phyloP scores from a whole-genome alignment of 2,888 invertebrate genomes.

The Caenorhabditis zanzibari region DNA sequence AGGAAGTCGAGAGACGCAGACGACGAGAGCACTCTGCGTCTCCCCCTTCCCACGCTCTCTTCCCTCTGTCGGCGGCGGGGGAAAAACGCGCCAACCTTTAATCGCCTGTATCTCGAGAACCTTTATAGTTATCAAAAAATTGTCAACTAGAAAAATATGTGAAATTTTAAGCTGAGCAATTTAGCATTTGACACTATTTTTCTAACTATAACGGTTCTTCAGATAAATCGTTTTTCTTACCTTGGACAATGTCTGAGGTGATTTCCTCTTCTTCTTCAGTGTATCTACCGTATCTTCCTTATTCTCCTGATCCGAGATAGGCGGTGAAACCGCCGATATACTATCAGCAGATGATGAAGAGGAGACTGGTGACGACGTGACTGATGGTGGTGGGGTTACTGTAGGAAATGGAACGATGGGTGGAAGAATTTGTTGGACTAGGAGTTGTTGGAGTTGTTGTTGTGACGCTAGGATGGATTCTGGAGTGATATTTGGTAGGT shows the following conservation, averaged over 20 bases:
- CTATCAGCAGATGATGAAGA: not conserved
- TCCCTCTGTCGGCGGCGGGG: too few relatives aligned
- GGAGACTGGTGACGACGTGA: slow-evolving; percentile 7
- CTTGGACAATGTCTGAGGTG: not conserved
- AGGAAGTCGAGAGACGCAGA: too few relatives aligned
- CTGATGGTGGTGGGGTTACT: slow-evolving; percentile 14
- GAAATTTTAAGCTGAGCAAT: not conserved
- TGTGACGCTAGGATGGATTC: not conserved
- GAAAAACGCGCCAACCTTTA: too few relatives aligned
- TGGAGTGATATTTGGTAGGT: not conserved
- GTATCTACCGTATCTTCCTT: not conserved
- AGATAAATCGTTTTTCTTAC: not conserved
- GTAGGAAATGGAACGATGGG: slow-evolving; percentile 23
- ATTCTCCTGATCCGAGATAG: not conserved
- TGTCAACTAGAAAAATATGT: not conserved
- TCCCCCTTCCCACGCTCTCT: too few relatives aligned
- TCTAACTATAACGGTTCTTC: not conserved
- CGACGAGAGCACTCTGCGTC: too few relatives aligned
- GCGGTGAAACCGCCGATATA: not conserved
- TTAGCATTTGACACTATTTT: not conserved
- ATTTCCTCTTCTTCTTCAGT: not conserved
- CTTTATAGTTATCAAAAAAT: not conserved
- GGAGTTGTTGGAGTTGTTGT: slow-evolving; percentile 22
- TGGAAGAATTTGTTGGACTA: not conserved
- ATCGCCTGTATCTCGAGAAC: not conserved